Evolutionary conservation across 2,888 invertebrate genomes (phyloP).

Genomic region (Dryobota labecula): DNA sequence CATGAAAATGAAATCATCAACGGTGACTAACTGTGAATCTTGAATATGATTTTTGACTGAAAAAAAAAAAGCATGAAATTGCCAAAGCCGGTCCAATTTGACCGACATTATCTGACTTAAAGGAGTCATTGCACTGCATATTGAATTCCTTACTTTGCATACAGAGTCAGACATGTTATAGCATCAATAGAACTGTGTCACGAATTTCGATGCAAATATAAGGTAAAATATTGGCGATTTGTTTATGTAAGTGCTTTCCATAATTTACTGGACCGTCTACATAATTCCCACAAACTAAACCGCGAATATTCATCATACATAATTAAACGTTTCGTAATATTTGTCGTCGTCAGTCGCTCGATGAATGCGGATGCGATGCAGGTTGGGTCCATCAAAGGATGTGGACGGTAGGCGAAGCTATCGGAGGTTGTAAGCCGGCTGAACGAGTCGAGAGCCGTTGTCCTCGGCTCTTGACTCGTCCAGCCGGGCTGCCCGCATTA

Average conservation of each 20-base stretch:
- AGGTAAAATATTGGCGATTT: slow-evolving; percentile 65
- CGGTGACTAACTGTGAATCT: slow-evolving; percentile 40
- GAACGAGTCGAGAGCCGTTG: slow-evolving; percentile 62
- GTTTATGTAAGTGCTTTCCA: slow-evolving; percentile 65
- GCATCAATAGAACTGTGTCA: slow-evolving; percentile 50
- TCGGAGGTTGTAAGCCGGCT: slow-evolving; percentile 63
- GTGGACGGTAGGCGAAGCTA: slow-evolving; percentile 46
- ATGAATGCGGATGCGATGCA: slow-evolving; percentile 53
- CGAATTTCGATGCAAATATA: slow-evolving; percentile 69
- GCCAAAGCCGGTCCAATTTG: not conserved
- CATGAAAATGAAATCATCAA: slow-evolving; percentile 39
- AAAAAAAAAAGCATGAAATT: slow-evolving; percentile 4
- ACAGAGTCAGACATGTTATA: slow-evolving; percentile 28
- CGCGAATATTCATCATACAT: slow-evolving; percentile 48
- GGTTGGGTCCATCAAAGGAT: slow-evolving; percentile 49
- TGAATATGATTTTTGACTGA: slow-evolving; percentile 3
- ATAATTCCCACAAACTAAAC: slow-evolving; percentile 56
- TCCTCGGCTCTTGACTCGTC: too few relatives aligned
- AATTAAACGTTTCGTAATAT: slow-evolving; percentile 47
- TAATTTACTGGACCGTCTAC: slow-evolving; percentile 61
- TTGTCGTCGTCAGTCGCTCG: slow-evolving; percentile 27
- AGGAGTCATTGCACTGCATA: slow-evolving; percentile 16
- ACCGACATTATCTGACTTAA: slow-evolving; percentile 1
- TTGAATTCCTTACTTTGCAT: slow-evolving; percentile 36
- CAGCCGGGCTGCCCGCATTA: slow-evolving; percentile 65